Evolutionary conservation across 2,797 vertebrate genomes (phyloP).

Genomic region (Paguma larvata): DNA sequence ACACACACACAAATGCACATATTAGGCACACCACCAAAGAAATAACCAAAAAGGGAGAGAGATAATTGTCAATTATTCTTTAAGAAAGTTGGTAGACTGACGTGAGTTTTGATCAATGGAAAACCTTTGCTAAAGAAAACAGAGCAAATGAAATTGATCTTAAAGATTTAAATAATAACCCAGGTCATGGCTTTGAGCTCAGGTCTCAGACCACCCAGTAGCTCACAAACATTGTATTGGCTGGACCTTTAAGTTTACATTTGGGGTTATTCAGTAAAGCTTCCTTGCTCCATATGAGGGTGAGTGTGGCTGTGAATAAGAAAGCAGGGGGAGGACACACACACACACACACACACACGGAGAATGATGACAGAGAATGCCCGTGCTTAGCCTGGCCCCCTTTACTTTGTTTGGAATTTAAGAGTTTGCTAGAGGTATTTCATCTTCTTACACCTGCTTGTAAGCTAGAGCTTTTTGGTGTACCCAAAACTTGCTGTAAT

Average conservation of each 20-base stretch:
- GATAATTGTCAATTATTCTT: conserved; percentile 6
- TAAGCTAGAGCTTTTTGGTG: conserved; percentile 40
- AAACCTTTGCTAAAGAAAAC: conserved; percentile 31
- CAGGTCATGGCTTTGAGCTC: background rate
- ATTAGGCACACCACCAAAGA: background rate
- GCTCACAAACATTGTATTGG: background rate
- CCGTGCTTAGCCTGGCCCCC: background rate
- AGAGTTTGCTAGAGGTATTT: conserved; percentile 33
- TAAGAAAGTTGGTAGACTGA: background rate
- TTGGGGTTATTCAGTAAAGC: background rate
- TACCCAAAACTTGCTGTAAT: background rate
- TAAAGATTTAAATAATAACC: conserved; percentile 51
- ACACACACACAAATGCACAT: background rate
- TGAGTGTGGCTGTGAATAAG: background rate
- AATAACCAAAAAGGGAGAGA: background rate
- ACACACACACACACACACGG: background rate
- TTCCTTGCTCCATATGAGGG: background rate
- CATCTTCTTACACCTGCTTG: background rate
- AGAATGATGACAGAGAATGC: background rate
- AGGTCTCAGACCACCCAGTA: background rate
- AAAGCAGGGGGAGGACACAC: background rate
- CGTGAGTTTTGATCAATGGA: conserved; percentile 34
- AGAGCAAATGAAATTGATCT: background rate
- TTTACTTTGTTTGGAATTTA: background rate
- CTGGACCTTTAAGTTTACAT: background rate